phyloP scores from a whole-genome alignment of 2,888 invertebrate genomes.

The Synanthedon myopaeformis region DNA sequence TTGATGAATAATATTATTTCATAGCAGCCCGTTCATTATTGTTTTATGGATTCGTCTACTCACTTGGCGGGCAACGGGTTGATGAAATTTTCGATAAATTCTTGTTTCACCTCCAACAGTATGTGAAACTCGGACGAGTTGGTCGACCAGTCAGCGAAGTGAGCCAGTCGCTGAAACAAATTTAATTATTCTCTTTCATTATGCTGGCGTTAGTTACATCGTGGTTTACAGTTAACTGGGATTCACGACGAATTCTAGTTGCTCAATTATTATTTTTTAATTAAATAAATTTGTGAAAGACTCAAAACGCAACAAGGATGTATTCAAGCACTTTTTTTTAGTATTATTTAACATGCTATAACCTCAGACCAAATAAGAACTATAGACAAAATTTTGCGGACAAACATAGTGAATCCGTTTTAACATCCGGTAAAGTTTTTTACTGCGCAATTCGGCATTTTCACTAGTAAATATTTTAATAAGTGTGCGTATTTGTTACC shows the following conservation, averaged over 20 bases:
- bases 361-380: no score
- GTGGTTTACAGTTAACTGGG: constrained; percentile 11
- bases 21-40: constrained; percentile 6
- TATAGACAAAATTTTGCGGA: no score
- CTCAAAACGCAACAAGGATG: no score
- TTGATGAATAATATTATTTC: constrained; percentile 14
- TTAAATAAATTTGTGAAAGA: no score
- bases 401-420: no score
- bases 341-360: no score
- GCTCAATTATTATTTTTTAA: not conserved
- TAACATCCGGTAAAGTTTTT: no score
- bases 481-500: no score
- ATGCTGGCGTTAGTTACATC: constrained; percentile 15
- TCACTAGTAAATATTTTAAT: no score
- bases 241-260: not conserved
- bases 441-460: no score
- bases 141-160: constrained; percentile 82
- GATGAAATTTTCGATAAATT: constrained; percentile 78
- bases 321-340: no score
- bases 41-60: constrained; percentile 31
- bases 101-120: constrained; percentile 77
- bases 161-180: constrained; percentile 70
- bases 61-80: constrained; percentile 67
- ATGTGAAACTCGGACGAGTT: constrained; percentile 80
- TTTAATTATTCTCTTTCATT: constrained; percentile 33